phyloP scores from a whole-genome alignment of 2,888 invertebrate genomes.

The Mamestra brassicae region DNA sequence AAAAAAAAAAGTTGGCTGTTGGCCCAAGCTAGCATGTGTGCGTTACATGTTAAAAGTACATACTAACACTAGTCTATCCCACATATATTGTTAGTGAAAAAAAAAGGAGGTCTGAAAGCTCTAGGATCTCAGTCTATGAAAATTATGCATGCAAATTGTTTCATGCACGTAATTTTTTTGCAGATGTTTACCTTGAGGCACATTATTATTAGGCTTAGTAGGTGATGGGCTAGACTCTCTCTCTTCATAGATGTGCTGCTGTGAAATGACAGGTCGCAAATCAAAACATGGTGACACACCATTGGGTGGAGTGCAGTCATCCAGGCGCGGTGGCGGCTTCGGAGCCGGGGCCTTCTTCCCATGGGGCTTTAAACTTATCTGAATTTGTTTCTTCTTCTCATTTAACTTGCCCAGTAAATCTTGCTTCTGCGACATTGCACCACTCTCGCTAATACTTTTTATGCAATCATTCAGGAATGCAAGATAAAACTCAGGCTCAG shows the following conservation, averaged over 20 bases:
- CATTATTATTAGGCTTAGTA: constrained; percentile 74
- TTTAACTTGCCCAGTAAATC: constrained; percentile 92
- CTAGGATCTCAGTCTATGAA: too few relatives aligned
- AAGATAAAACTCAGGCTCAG: constrained; percentile 93
- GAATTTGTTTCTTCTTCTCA: constrained; percentile 92
- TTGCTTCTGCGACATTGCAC: constrained; percentile 88
- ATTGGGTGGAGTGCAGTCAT: constrained; percentile 86
- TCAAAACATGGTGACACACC: constrained; percentile 88
- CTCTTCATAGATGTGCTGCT: constrained; percentile 86
- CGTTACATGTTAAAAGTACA: too few relatives aligned
- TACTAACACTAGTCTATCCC: too few relatives aligned
- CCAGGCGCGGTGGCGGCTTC: constrained; percentile 85
- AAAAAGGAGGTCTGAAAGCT: too few relatives aligned
- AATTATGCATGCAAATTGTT: constrained; percentile 22
- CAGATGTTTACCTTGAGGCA: constrained; percentile 74
- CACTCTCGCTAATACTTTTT: constrained; percentile 88
- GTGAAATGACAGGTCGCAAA: constrained; percentile 86
- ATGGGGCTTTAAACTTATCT: constrained; percentile 80
- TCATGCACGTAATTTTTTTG: constrained; percentile 43
- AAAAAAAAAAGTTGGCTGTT: too few relatives aligned
- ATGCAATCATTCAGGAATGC: constrained; percentile 94
- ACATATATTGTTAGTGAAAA: too few relatives aligned
- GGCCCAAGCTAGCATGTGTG: too few relatives aligned
- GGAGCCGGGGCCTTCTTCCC: constrained; percentile 85
- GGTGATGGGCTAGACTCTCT: constrained; percentile 79